Conservation (phyloP, 1,140 invertebrate genomes). For the Latrodectus geometricus region DNA sequence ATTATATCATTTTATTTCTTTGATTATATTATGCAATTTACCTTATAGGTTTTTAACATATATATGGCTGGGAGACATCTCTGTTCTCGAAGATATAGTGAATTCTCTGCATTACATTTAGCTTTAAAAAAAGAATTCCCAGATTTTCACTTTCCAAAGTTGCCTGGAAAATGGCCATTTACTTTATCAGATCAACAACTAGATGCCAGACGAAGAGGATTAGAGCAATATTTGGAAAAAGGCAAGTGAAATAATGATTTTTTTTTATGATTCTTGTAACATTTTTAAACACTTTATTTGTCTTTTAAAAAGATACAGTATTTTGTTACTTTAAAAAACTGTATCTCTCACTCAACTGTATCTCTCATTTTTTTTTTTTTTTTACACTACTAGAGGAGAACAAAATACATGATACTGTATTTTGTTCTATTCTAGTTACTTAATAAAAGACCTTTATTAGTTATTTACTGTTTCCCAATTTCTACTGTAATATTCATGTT, state of each 20-base stretch:
- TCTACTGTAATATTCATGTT: too few species aligned
- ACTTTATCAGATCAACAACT: constrained; percentile 95
- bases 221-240: constrained; percentile 98
- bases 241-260: constrained; percentile 63
- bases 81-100: constrained; percentile 94
- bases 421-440: too few species aligned
- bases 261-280: too few species aligned
- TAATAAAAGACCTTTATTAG: too few species aligned
- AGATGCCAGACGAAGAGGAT: constrained; percentile 88
- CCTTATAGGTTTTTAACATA: constrained; percentile 87
- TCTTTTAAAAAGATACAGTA: too few species aligned
- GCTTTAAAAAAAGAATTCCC: constrained; percentile 95
- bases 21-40: neutral
- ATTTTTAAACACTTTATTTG: too few species aligned
- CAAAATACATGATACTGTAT: too few species aligned
- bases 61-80: constrained; percentile 98
- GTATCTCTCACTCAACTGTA: too few species aligned
- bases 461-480: too few species aligned
- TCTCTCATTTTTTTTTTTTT: too few species aligned
- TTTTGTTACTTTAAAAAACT: too few species aligned
- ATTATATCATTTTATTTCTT: neutral
- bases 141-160: constrained; percentile 97
- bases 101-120: constrained; percentile 93
- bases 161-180: constrained; percentile 99
- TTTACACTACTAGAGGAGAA: too few species aligned